These are phyloP conservation scores for Apocrypta bakeri DNA, from an alignment of 1,140 invertebrate genomes.

Conservation along the genomic window DNA sequence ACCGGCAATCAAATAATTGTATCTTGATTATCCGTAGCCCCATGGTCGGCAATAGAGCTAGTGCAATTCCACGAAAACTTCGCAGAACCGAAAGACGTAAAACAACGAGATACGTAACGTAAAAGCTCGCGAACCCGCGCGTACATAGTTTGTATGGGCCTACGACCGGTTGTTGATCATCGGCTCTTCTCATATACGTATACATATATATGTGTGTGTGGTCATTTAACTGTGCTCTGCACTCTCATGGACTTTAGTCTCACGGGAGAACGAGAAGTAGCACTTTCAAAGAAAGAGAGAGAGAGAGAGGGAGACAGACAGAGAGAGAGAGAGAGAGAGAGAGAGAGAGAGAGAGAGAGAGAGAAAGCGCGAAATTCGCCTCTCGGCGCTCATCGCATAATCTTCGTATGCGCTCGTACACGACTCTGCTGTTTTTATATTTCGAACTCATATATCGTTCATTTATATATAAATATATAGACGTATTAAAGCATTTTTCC, in stretches of 20 bases:
- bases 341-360: background rate
- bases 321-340: conserved; percentile 18
- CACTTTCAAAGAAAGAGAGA: conserved; percentile 5
- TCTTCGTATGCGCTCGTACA: background rate
- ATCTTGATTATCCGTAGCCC: background rate
- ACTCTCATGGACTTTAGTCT: background rate
- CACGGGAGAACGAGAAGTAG: background rate
- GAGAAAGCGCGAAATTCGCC: conserved; percentile 16
- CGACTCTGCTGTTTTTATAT: background rate
- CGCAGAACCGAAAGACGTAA: too few relatives aligned
- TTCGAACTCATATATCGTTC: background rate
- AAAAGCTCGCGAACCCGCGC: too few relatives aligned
- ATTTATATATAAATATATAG: conserved; percentile 11
- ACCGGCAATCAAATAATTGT: background rate
- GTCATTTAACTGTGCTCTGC: background rate
- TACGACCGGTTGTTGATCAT: background rate
- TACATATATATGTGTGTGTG: too few relatives aligned
- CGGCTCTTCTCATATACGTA: background rate
- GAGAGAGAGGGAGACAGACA: background rate
- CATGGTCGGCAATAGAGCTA: background rate
- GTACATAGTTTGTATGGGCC: too few relatives aligned
- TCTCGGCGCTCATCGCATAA: conserved; percentile 6
- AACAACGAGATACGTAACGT: too few relatives aligned
- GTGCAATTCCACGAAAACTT: conserved; percentile 30
- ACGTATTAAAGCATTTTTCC: background rate